These are phyloP conservation scores for Phlogophora meticulosa DNA, from an alignment of 2,888 invertebrate species.

Conservation along the genomic window DNA sequence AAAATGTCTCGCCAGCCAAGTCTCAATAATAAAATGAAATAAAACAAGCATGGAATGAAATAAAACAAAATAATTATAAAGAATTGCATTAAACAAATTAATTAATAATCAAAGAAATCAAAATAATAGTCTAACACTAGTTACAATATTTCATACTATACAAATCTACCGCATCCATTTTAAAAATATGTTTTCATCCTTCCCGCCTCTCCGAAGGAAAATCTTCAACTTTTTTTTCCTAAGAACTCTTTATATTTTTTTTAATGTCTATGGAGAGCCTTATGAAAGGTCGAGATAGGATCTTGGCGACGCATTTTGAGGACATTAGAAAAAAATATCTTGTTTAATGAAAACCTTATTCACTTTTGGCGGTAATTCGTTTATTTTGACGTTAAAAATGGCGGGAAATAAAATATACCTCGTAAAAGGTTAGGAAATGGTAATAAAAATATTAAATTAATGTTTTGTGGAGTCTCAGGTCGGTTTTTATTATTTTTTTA, in stretches of 20 bases:
- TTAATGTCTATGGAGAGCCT: slow-evolving; percentile 80
- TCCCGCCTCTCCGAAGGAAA: slow-evolving; percentile 64
- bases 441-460: slow-evolving; percentile 54
- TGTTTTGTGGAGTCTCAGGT: slow-evolving; percentile 42
- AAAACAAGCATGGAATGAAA: too few relatives aligned
- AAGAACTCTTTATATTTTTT: slow-evolving; percentile 84
- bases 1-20: too few relatives aligned
- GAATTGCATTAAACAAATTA: too few relatives aligned
- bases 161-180: slow-evolving; percentile 68
- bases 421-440: slow-evolving; percentile 54
- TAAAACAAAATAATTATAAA: too few relatives aligned
- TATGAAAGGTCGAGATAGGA: slow-evolving; percentile 78
- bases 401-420: slow-evolving; percentile 55
- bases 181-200: slow-evolving; percentile 8
- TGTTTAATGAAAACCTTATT: slow-evolving; percentile 65
- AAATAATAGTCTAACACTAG: too few relatives aligned
- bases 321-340: slow-evolving; percentile 69
- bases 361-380: slow-evolving; percentile 61
- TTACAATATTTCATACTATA: too few relatives aligned
- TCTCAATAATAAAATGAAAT: too few relatives aligned
- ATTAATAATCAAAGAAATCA: too few relatives aligned
- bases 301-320: slow-evolving; percentile 62
- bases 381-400: slow-evolving; percentile 63
- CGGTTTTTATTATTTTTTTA: slow-evolving; percentile 48
- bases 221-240: slow-evolving; percentile 78